Evolutionary conservation across 2,888 invertebrate genomes (phyloP).

Genomic region (Apeira syringaria): DNA sequence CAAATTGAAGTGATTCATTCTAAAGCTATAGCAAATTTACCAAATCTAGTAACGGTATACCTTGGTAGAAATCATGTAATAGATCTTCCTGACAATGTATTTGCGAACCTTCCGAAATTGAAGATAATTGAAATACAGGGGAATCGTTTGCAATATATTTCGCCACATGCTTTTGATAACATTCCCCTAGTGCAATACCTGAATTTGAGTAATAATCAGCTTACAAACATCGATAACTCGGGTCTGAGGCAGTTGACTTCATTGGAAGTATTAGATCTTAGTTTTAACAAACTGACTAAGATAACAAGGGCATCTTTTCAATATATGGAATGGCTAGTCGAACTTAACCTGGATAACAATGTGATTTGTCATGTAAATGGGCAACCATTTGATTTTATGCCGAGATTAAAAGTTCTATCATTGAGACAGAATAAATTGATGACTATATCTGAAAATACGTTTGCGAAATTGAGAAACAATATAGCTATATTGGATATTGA

Average conservation of each 20-base stretch:
- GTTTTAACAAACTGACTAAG: constrained; percentile 89
- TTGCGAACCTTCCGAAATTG: constrained; percentile 89
- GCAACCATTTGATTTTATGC: constrained; percentile 92
- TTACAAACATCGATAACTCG: constrained; percentile 89
- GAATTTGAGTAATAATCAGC: constrained; percentile 92
- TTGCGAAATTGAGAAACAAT: constrained; percentile 90
- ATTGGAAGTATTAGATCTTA: constrained; percentile 93
- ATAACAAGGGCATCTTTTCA: constrained; percentile 88
- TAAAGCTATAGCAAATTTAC: constrained; percentile 87
- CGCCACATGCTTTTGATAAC: constrained; percentile 89
- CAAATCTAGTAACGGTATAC: constrained; percentile 87
- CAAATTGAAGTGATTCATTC: constrained; percentile 89
- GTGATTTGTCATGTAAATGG: constrained; percentile 91
- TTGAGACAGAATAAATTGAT: constrained; percentile 90
- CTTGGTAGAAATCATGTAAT: constrained; percentile 89
- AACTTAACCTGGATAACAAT: constrained; percentile 93
- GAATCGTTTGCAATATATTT: constrained; percentile 89
- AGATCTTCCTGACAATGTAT: constrained; percentile 89
- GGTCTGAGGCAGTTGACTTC: constrained; percentile 89
- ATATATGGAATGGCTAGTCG: constrained; percentile 93
- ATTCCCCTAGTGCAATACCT: constrained; percentile 91
- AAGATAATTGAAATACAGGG: constrained; percentile 91
- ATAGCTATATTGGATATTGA: constrained; percentile 93
- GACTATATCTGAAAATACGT: constrained; percentile 88
- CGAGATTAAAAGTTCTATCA: constrained; percentile 91